phyloP scores from a whole-genome alignment of 2,797 vertebrate genomes.

The Lerista edwardsae region DNA sequence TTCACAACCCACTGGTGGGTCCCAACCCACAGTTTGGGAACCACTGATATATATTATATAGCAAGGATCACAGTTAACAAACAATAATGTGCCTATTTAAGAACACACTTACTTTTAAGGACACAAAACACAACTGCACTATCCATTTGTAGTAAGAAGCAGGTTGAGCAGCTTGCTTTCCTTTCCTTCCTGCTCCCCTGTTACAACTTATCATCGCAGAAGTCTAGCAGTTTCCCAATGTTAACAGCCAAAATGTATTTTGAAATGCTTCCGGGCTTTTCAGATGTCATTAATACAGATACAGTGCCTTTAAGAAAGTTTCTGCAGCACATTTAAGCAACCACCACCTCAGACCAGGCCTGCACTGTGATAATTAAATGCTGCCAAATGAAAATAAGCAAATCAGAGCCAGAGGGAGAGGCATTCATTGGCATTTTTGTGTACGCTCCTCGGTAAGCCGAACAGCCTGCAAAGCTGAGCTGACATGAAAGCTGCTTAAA shows the following conservation, averaged over 20 bases:
- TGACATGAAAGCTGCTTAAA: neutral
- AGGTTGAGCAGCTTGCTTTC: neutral
- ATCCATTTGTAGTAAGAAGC: neutral
- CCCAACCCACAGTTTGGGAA: too few species aligned
- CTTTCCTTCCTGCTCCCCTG: neutral
- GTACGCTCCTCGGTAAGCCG: neutral
- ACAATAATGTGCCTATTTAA: neutral
- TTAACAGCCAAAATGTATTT: neutral
- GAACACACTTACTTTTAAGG: neutral
- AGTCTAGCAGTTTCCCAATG: neutral
- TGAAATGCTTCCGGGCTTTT: accelerated
- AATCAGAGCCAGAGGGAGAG: neutral
- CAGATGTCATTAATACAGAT: neutral
- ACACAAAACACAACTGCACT: neutral
- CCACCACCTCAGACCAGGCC: neutral
- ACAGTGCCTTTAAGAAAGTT: neutral
- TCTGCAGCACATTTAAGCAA: neutral
- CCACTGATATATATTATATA: too few species aligned
- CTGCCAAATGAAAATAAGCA: neutral
- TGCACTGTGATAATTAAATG: neutral
- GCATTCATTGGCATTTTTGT: neutral
- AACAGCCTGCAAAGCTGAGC: neutral
- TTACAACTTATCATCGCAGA: neutral
- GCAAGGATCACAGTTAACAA: neutral
- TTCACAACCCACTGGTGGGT: too few species aligned